These are phyloP conservation scores for Odobenus rosmarus DNA, from an alignment of 2,113 vertebrate genomes.

Conservation along the genomic window DNA sequence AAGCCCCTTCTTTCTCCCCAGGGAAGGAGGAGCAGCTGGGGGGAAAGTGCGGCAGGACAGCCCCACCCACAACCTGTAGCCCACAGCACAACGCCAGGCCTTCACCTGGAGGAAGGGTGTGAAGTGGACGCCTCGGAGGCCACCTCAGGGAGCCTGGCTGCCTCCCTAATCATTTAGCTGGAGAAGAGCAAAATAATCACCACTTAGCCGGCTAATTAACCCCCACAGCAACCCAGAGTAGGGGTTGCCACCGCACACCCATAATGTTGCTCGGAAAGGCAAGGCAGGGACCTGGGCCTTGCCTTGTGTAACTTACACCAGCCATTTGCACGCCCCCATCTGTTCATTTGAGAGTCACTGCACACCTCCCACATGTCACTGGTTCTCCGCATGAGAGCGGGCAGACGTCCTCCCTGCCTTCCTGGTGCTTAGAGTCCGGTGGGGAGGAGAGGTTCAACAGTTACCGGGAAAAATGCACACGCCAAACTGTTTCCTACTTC, in stretches of 20 bases:
- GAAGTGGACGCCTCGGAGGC: not conserved
- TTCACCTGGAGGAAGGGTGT: not conserved
- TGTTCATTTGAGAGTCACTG: not conserved
- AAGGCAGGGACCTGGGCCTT: not conserved
- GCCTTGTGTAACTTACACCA: not conserved
- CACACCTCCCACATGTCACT: not conserved
- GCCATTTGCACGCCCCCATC: accelerated
- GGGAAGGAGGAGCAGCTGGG: not conserved
- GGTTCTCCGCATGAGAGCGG: not conserved
- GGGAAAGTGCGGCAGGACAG: not conserved
- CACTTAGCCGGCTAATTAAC: not conserved
- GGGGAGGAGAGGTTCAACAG: too few species aligned
- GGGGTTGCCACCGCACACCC: accelerated
- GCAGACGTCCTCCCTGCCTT: not conserved
- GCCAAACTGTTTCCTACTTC: too few species aligned
- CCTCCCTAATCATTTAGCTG: slow-evolving; percentile 33
- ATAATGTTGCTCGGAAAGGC: too few species aligned
- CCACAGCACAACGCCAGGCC: not conserved
- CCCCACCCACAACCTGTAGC: not conserved
- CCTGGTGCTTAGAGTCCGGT: not conserved
- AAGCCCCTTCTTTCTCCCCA: not conserved
- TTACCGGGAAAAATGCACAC: not conserved
- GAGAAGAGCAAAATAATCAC: slow-evolving; percentile 41
- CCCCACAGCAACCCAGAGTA: not conserved
- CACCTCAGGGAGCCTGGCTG: slow-evolving; percentile 1